phyloP scores from a whole-genome alignment of 1,140 invertebrate genomes.

The Drosophila tropicalis region DNA sequence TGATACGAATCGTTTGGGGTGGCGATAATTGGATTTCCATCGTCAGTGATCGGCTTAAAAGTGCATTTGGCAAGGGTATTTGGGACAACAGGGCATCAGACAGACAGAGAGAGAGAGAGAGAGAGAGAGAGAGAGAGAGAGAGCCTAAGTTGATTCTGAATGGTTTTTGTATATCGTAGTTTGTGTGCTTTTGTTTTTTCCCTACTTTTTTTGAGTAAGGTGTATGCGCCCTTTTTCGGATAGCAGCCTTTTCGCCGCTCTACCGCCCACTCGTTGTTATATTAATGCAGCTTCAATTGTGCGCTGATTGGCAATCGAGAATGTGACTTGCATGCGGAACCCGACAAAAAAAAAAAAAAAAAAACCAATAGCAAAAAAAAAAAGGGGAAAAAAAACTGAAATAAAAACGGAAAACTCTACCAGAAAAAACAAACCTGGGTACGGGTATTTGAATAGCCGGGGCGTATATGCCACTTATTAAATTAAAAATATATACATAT shows the following conservation, averaged over 20 bases:
- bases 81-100: not conserved
- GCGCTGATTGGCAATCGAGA: constrained; percentile 80
- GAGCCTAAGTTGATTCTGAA: constrained; percentile 6
- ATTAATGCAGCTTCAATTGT: constrained; percentile 80
- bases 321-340: constrained; percentile 74
- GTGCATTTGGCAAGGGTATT: constrained; percentile 4
- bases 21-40: not conserved
- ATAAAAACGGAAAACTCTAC: constrained; percentile 29
- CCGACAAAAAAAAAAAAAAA: constrained; percentile 5
- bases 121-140: not conserved
- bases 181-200: constrained; percentile 6
- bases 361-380: not conserved
- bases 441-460: constrained; percentile 64
- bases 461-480: constrained; percentile 72
- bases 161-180: constrained; percentile 3
- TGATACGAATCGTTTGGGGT: no score
- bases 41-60: constrained; percentile 1
- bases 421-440: constrained; percentile 35
- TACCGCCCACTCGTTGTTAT: constrained; percentile 27
- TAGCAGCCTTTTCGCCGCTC: constrained; percentile 17
- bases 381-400: constrained; percentile 13
- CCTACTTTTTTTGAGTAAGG: constrained; percentile 46
- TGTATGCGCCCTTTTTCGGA: constrained; percentile 48
- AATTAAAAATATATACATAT: constrained; percentile 68
- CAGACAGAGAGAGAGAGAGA: not conserved